A percentile compares a stretch with the other conserved stretches of the same genome.
Conservation (phyloP, 2,888 invertebrate genomes). For the Mayetiola destructor region DNA sequence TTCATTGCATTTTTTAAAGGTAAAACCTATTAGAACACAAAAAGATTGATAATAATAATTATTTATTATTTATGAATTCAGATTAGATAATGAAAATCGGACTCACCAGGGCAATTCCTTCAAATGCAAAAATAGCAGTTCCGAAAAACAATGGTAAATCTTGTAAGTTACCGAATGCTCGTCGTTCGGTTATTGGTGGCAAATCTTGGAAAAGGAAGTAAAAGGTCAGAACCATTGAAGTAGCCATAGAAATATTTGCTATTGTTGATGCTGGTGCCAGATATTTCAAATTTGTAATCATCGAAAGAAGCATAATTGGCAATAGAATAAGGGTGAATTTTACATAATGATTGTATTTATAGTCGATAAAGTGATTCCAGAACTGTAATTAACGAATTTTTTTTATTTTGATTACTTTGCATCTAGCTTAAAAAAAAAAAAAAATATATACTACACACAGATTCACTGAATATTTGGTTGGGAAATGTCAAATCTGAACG, state of each 20-base stretch:
- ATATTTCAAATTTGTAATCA: constrained; percentile 62
- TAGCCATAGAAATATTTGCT: constrained; percentile 61
- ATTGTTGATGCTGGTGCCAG: constrained; percentile 63
- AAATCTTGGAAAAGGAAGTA: constrained; percentile 60
- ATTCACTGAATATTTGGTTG: too few species aligned
- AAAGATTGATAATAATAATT: background rate
- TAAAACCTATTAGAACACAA: constrained; percentile 48
- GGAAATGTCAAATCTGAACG: too few species aligned
- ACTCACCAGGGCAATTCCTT: constrained; percentile 83
- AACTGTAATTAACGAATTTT: background rate
- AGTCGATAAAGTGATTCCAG: background rate
- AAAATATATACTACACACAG: too few species aligned
- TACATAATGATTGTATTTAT: background rate
- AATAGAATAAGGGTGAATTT: constrained; percentile 40
- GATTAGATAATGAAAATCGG: background rate
- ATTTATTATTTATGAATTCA: background rate
- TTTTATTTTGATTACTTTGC: too few species aligned
- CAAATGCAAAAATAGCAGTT: constrained; percentile 91
- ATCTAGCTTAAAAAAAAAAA: too few species aligned
- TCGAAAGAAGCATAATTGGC: constrained; percentile 56
- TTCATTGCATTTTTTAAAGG: constrained; percentile 89
- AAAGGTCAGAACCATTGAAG: constrained; percentile 60
- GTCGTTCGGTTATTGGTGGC: constrained; percentile 45
- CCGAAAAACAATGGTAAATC: constrained; percentile 82
- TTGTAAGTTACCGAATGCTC: constrained; percentile 44